Evolutionary conservation across 2,888 invertebrate species (phyloP).

Genomic region (Carcina quercana): DNA sequence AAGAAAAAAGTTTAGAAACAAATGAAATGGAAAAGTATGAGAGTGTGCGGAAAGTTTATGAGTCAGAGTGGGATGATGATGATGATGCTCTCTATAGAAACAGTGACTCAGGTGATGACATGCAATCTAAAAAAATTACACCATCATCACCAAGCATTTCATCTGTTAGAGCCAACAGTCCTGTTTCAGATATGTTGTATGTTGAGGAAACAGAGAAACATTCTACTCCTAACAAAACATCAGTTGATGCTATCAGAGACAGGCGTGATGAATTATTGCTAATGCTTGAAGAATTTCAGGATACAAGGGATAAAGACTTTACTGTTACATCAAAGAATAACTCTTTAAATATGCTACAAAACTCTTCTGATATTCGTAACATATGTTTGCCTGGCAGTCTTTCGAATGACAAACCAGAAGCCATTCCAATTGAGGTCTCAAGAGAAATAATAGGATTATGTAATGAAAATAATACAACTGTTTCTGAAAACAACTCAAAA

Average conservation of each 20-base stretch:
- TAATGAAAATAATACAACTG: constrained; percentile 15
- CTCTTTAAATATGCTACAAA: no score
- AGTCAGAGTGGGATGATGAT: constrained; percentile 60
- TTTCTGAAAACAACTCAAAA: constrained; percentile 21
- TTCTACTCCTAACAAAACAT: constrained; percentile 20
- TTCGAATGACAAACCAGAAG: constrained; percentile 22
- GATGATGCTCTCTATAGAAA: constrained; percentile 63
- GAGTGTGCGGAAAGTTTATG: constrained; percentile 36
- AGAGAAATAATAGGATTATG: constrained; percentile 32
- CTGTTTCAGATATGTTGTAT: constrained; percentile 36
- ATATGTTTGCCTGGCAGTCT: no score
- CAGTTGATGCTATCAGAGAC: constrained; percentile 32
- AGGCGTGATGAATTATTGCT: constrained; percentile 43
- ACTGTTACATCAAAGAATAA: no score
- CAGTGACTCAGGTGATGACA: constrained; percentile 26
- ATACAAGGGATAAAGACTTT: constrained; percentile 22
- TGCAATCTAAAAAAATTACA: constrained; percentile 13
- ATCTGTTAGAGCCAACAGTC: constrained; percentile 29
- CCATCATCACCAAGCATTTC: constrained; percentile 22
- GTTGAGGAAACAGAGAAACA: constrained; percentile 17
- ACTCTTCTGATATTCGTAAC: no score
- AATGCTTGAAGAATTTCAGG: constrained; percentile 41
- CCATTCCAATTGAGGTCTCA: constrained; percentile 32
- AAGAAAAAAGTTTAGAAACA: constrained; percentile 33
- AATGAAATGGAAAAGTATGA: constrained; percentile 36